phyloP scores from a whole-genome alignment of 1,140 invertebrate species.

The Augochlora pura region DNA sequence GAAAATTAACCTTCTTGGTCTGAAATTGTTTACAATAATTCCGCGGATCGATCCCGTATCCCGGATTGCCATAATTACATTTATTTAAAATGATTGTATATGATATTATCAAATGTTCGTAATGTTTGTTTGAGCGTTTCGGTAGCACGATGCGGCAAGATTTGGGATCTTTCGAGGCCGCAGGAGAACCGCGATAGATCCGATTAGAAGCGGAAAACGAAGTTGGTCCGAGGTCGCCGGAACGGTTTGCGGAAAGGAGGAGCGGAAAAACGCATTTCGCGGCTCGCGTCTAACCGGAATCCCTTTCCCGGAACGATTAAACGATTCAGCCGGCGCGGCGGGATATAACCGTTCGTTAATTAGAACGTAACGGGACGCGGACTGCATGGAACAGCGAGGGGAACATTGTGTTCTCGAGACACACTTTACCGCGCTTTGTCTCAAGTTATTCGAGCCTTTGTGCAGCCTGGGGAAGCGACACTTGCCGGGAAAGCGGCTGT shows the following conservation, averaged over 20 bases:
- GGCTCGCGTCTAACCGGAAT: not conserved
- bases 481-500: constrained; percentile 52
- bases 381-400: not conserved
- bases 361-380: not conserved
- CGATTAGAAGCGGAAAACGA: too few relatives aligned
- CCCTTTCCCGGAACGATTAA: not conserved
- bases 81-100: too few relatives aligned
- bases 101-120: too few relatives aligned
- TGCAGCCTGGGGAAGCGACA: constrained; percentile 55
- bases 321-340: not conserved
- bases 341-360: constrained; percentile 18
- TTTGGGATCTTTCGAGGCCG: too few relatives aligned
- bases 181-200: too few relatives aligned
- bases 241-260: not conserved
- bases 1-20: too few relatives aligned
- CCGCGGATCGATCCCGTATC: too few relatives aligned
- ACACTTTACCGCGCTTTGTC: constrained; percentile 41
- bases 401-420: constrained; percentile 20
- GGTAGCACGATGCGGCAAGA: too few relatives aligned
- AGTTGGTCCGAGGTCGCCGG: too few relatives aligned
- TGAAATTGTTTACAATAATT: too few relatives aligned
- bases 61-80: too few relatives aligned
- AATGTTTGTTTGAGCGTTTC: too few relatives aligned
- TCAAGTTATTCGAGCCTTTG: constrained; percentile 40
- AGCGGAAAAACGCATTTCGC: not conserved